A percentile compares a stretch with the other conserved stretches of the same genome.
Evolutionary conservation across 2,888 invertebrate genomes (phyloP).

Genomic region (Lamellibrachia satsuma): DNA sequence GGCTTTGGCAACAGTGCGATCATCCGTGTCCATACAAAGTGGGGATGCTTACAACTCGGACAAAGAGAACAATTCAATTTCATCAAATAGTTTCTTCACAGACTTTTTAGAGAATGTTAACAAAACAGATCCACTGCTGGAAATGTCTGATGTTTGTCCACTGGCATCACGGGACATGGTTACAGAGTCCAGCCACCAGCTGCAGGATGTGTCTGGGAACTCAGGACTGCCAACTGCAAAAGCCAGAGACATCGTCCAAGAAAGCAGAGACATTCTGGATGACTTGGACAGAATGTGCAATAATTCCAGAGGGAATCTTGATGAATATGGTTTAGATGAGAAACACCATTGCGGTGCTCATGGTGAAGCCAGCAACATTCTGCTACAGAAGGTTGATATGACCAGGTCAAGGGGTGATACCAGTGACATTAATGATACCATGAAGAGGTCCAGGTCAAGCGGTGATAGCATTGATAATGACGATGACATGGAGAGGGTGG

Average conservation of each 20-base stretch:
- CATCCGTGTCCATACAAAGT: neutral
- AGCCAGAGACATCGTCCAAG: neutral
- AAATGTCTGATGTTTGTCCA: neutral
- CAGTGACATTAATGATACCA: neutral
- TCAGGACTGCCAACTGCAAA: neutral
- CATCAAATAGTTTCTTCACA: too few relatives aligned
- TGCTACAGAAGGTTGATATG: neutral
- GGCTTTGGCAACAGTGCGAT: neutral
- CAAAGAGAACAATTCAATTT: too few relatives aligned
- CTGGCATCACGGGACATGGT: neutral
- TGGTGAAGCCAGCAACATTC: neutral
- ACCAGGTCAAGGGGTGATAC: neutral
- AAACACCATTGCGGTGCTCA: neutral
- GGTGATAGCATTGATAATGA: neutral
- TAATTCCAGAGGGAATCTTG: too few relatives aligned
- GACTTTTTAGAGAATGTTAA: neutral
- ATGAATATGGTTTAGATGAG: neutral
- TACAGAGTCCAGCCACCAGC: neutral
- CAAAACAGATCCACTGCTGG: neutral
- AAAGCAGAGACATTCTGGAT: neutral
- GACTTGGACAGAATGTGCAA: neutral
- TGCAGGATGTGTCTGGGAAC: neutral
- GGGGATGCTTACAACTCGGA: neutral
- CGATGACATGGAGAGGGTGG: neutral
- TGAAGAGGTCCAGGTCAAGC: neutral